A percentile compares a stretch with the other conserved stretches of the same genome.
Evolutionary conservation across 2,888 invertebrate genomes (phyloP).

Genomic region (Andrena bucephala): DNA sequence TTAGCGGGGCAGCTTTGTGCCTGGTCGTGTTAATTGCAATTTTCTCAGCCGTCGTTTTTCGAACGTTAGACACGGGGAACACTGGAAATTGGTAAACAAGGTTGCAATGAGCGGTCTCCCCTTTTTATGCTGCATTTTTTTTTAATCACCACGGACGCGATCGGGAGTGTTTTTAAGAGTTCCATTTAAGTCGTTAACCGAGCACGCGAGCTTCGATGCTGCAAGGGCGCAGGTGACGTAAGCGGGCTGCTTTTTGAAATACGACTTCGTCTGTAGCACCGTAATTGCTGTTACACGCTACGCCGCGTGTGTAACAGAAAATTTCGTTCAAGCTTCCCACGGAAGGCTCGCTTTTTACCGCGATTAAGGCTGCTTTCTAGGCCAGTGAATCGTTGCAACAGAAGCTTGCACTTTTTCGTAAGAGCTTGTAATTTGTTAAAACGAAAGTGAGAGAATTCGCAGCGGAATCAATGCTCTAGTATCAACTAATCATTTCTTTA

Average conservation of each 20-base stretch:
- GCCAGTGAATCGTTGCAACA: neutral
- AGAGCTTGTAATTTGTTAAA: neutral
- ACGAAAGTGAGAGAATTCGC: too few species aligned
- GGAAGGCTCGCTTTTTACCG: neutral
- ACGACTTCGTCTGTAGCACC: slow-evolving; percentile 29
- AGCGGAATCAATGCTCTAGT: too few species aligned
- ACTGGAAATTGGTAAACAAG: slow-evolving; percentile 8
- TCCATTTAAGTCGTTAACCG: slow-evolving; percentile 42
- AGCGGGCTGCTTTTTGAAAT: slow-evolving; percentile 42
- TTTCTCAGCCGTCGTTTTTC: neutral
- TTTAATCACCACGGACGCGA: slow-evolving; percentile 21
- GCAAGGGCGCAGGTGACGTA: slow-evolving; percentile 53
- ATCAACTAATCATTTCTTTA: too few species aligned
- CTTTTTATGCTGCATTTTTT: slow-evolving; percentile 1
- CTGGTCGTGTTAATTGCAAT: neutral
- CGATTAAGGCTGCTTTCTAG: slow-evolving; percentile 17
- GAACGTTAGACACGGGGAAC: neutral
- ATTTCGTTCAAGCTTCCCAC: slow-evolving; percentile 18
- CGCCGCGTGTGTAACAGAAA: neutral
- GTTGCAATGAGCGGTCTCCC: neutral
- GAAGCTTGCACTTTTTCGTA: neutral
- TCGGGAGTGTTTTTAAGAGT: slow-evolving; percentile 35
- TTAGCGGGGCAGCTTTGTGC: neutral
- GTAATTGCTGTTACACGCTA: slow-evolving; percentile 23
- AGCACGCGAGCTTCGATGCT: slow-evolving; percentile 50